Evolutionary conservation across 1,140 invertebrate species (phyloP).

Genomic region (Homarus americanus): DNA sequence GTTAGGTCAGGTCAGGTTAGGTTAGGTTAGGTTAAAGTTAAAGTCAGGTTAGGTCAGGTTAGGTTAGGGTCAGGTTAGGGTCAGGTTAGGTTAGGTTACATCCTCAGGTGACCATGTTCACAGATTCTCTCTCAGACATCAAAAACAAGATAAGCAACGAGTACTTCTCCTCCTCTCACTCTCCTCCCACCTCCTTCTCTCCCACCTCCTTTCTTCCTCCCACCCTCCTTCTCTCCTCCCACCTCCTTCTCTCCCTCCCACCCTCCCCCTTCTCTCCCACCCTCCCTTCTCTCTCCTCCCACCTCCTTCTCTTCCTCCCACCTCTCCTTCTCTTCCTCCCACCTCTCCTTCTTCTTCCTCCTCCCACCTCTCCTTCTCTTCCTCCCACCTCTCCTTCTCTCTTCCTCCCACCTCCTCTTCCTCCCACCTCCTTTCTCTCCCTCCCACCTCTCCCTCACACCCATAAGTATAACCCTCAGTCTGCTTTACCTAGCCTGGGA

Average conservation of each 20-base stretch:
- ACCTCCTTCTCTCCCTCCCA: slow-evolving; percentile 22
- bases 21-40: too few species aligned
- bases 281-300: background rate
- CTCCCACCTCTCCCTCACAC: too few species aligned
- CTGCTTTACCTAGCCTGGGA: too few species aligned
- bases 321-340: background rate
- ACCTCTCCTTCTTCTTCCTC: slow-evolving; percentile 1
- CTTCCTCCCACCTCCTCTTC: background rate
- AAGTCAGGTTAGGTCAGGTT: too few species aligned
- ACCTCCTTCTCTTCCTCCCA: slow-evolving; percentile 10
- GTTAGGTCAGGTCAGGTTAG: too few species aligned
- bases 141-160: too few species aligned
- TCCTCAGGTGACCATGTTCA: too few species aligned
- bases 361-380: slow-evolving; percentile 5
- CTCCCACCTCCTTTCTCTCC: background rate
- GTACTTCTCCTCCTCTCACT: too few species aligned
- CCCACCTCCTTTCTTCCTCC: background rate
- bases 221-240: slow-evolving; percentile 8
- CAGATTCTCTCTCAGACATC: too few species aligned
- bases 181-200: slow-evolving; percentile 11
- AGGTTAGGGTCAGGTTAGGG: too few species aligned
- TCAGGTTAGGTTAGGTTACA: too few species aligned
- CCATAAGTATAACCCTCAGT: too few species aligned
- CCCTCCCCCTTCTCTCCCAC: background rate
- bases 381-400: background rate